A percentile compares a stretch with the other conserved stretches of the same genome.
These are phyloP conservation scores for Acropternis orthonyx DNA, from an alignment of 2,797 vertebrate genomes.

Conservation along the genomic window DNA sequence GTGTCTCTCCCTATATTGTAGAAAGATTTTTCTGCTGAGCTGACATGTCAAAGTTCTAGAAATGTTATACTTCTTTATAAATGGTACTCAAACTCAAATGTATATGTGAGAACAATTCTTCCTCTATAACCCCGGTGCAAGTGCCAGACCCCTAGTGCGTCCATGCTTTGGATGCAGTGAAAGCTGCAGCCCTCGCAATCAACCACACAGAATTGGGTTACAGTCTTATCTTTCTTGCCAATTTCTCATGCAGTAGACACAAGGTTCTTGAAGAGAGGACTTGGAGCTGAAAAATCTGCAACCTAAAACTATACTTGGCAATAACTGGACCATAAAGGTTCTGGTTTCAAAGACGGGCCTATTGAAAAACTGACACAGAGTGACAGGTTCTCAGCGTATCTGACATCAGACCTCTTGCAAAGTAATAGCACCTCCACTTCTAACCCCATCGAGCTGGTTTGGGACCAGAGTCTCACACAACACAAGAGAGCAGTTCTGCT, in stretches of 20 bases:
- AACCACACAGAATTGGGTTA: neutral
- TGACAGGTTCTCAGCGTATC: neutral
- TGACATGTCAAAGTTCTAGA: neutral
- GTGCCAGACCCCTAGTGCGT: neutral
- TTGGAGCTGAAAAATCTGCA: neutral
- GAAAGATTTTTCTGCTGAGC: neutral
- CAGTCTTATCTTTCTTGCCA: neutral
- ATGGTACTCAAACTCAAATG: neutral
- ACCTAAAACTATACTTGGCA: neutral
- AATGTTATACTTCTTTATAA: neutral
- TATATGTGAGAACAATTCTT: neutral
- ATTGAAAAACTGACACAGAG: neutral
- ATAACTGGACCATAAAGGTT: neutral
- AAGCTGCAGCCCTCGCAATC: neutral
- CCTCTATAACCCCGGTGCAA: neutral
- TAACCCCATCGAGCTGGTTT: accelerated
- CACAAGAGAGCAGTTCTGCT: neutral
- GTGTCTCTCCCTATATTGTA: accelerated
- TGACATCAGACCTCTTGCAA: neutral
- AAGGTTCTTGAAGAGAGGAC: neutral
- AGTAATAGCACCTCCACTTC: neutral
- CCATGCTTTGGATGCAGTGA: neutral
- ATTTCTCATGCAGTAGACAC: neutral
- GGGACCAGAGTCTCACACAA: neutral
- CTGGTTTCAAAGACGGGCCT: neutral